phyloP scores from a whole-genome alignment of 35 echinoderm and acorn worm genomes.

The Diadema setosum region DNA sequence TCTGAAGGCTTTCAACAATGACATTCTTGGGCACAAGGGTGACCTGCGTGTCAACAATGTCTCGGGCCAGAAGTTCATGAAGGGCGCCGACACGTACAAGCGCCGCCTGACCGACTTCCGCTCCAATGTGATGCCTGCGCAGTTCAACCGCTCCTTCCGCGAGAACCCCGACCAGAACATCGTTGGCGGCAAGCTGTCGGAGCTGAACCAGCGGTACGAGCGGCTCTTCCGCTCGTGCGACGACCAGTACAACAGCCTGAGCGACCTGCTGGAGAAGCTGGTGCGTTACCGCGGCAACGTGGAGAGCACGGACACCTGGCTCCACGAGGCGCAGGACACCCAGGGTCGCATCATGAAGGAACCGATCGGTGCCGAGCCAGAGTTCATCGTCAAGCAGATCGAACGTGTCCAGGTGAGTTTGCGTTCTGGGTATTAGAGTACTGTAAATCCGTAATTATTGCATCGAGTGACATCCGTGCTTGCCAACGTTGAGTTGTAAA shows the following conservation, averaged over 20 bases:
- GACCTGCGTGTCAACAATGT: slow-evolving; percentile 80
- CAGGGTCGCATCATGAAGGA: slow-evolving; percentile 72
- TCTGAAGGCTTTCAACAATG: slow-evolving; percentile 85
- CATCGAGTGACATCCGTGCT: too few species aligned
- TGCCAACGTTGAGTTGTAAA: too few species aligned
- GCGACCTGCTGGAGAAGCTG: slow-evolving; percentile 65
- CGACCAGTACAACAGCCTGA: slow-evolving; percentile 62
- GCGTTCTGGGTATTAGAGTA: too few species aligned
- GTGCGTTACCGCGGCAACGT: slow-evolving; percentile 60
- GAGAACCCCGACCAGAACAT: slow-evolving; percentile 70
- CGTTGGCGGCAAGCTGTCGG: slow-evolving; percentile 53
- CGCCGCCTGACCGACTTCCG: slow-evolving; percentile 57
- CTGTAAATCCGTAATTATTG: too few species aligned
- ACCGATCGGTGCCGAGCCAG: slow-evolving; percentile 82
- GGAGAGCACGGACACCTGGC: slow-evolving; percentile 48
- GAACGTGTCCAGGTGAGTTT: slow-evolving; percentile 77
- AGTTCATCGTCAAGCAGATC: slow-evolving; percentile 85
- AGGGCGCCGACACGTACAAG: slow-evolving; percentile 51
- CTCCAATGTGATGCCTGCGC: slow-evolving; percentile 42
- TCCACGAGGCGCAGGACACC: slow-evolving; percentile 64
- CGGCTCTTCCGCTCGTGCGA: slow-evolving; percentile 59
- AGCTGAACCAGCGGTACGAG: slow-evolving; percentile 72
- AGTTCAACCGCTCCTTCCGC: slow-evolving; percentile 70
- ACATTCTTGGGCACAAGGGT: slow-evolving; percentile 76
- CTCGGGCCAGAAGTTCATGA: slow-evolving; percentile 90